phyloP scores from a whole-genome alignment of 2,888 invertebrate genomes.

The Meandrusa payeni region DNA sequence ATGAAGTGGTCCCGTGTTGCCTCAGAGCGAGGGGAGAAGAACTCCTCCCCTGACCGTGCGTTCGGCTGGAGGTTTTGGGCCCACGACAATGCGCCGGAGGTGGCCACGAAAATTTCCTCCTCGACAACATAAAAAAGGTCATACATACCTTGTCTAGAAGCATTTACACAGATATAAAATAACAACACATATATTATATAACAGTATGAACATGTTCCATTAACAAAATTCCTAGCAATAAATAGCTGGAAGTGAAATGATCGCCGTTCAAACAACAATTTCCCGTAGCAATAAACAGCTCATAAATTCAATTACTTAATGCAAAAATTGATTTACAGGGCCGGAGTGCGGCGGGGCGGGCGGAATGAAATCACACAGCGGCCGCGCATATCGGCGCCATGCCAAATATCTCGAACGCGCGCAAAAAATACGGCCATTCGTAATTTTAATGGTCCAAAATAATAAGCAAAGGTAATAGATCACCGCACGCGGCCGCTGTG shows the following conservation, averaged over 20 bases:
- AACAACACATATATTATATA: too few relatives aligned
- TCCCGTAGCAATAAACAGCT: conserved; percentile 70
- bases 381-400: conserved; percentile 54
- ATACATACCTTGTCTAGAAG: too few relatives aligned
- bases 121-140: too few relatives aligned
- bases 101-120: too few relatives aligned
- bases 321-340: conserved; percentile 72
- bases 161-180: too few relatives aligned
- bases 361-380: conserved; percentile 62
- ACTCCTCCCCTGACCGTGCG: too few relatives aligned
- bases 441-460: conserved; percentile 75
- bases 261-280: conserved; percentile 67
- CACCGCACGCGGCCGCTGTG: conserved; percentile 47
- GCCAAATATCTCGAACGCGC: conserved; percentile 58
- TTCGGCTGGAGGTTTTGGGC: too few relatives aligned
- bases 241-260: conserved; percentile 25
- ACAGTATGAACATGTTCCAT: neutral
- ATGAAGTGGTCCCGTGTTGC: too few relatives aligned
- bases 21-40: too few relatives aligned
- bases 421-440: conserved; percentile 57
- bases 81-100: too few relatives aligned
- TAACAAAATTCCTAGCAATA: conserved; percentile 13
- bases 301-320: conserved; percentile 77
- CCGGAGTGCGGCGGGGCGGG: conserved; percentile 44
- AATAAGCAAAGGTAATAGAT: conserved; percentile 66